These are phyloP conservation scores for Phortica variegata DNA, from an alignment of 1,140 invertebrate species.

Conservation along the genomic window DNA sequence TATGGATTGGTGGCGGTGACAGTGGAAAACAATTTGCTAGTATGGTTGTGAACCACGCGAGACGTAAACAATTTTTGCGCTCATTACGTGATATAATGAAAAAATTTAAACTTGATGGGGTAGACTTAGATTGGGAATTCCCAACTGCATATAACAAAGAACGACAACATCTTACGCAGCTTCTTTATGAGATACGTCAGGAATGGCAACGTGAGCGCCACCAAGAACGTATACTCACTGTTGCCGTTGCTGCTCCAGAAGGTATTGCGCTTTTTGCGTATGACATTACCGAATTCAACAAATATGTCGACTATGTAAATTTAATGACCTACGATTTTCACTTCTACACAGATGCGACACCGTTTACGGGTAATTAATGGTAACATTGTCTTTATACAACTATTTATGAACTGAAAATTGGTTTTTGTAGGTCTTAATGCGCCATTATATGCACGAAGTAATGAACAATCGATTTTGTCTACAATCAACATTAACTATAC, in stretches of 20 bases:
- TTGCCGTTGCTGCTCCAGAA: slow-evolving; percentile 75
- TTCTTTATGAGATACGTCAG: slow-evolving; percentile 69
- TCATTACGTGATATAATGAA: slow-evolving; percentile 66
- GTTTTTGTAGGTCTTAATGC: slow-evolving; percentile 78
- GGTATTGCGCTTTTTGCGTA: slow-evolving; percentile 74
- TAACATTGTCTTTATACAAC: slow-evolving; percentile 3
- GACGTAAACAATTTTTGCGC: slow-evolving; percentile 70
- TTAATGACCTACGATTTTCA: slow-evolving; percentile 91
- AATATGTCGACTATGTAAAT: slow-evolving; percentile 83
- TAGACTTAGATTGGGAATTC: slow-evolving; percentile 89
- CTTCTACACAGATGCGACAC: slow-evolving; percentile 72
- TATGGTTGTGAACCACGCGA: slow-evolving; percentile 70
- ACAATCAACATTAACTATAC: slow-evolving; percentile 84
- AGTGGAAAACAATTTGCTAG: slow-evolving; percentile 66
- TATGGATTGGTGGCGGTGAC: slow-evolving; percentile 71
- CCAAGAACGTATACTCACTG: slow-evolving; percentile 64
- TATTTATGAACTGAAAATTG: slow-evolving; percentile 11
- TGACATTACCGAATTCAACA: slow-evolving; percentile 72
- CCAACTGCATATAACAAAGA: slow-evolving; percentile 66
- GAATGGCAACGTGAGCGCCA: slow-evolving; percentile 64
- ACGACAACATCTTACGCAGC: slow-evolving; percentile 70
- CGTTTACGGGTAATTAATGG: slow-evolving; percentile 71
- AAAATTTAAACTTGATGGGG: slow-evolving; percentile 70
- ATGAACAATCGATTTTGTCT: slow-evolving; percentile 67
- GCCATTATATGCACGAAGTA: slow-evolving; percentile 66